Evolutionary conservation across 2,797 vertebrate species (phyloP).

Genomic region (Balearica regulorum): DNA sequence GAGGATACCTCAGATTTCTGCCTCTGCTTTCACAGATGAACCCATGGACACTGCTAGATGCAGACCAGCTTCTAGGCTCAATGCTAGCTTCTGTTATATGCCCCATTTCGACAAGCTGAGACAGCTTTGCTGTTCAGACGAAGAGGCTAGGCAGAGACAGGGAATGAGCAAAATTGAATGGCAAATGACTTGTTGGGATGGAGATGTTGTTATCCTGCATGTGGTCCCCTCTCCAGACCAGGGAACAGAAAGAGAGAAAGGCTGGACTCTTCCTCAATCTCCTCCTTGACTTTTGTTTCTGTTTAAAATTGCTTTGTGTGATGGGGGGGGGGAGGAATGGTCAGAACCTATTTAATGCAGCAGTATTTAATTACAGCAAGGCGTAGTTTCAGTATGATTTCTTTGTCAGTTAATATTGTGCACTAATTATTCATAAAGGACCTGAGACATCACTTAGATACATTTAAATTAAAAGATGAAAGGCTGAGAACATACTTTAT

Average conservation of each 20-base stretch:
- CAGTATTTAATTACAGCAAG: conserved; percentile 14
- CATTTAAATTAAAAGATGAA: conserved; percentile 1
- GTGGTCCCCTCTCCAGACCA: neutral
- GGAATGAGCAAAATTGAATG: neutral
- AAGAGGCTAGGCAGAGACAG: neutral
- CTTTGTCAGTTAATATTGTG: neutral
- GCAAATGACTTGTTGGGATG: neutral
- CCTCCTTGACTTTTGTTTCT: neutral
- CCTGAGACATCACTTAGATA: neutral
- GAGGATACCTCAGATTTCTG: neutral
- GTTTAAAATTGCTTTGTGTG: neutral
- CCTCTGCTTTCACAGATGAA: neutral
- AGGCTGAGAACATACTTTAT: neutral
- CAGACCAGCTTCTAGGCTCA: neutral
- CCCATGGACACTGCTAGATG: neutral
- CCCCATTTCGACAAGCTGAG: fast-evolving
- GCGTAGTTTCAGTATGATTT: neutral
- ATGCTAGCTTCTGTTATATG: neutral
- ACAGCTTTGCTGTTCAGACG: neutral
- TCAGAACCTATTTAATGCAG: neutral
- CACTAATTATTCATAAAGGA: conserved; percentile 39
- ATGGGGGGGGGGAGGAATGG: neutral
- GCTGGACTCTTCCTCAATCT: neutral
- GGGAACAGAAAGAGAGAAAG: neutral
- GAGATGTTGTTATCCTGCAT: neutral